Evolutionary conservation across 2,113 vertebrate genomes (phyloP).

Genomic region (Pachyramphus minor): DNA sequence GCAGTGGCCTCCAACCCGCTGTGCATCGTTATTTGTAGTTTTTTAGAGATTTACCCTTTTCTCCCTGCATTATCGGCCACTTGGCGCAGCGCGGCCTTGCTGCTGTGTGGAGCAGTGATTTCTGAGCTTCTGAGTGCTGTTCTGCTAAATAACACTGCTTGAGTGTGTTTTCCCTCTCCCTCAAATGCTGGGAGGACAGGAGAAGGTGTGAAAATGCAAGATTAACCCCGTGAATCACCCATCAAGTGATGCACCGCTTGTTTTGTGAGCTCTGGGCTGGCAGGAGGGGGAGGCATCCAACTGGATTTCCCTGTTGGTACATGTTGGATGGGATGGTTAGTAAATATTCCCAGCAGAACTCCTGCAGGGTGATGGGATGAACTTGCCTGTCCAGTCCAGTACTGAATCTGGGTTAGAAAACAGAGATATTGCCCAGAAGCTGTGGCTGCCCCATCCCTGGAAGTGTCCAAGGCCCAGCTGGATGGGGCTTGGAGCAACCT

Average conservation of each 20-base stretch:
- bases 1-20: rapidly evolving
- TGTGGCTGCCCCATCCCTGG: background rate
- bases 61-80: rapidly evolving
- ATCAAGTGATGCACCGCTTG: background rate
- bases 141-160: background rate
- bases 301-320: background rate
- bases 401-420: background rate
- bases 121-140: background rate
- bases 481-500: background rate
- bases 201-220: background rate
- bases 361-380: background rate
- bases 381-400: rapidly evolving
- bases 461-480: background rate
- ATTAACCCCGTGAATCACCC: background rate
- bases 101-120: background rate
- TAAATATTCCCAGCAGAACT: background rate
- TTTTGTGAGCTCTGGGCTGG: background rate
- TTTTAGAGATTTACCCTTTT: background rate
- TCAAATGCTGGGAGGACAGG: background rate
- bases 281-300: background rate
- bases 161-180: background rate
- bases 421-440: background rate
- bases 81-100: rapidly evolving
- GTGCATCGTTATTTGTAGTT: background rate
- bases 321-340: rapidly evolving